Evolutionary conservation across 2,888 invertebrate species (phyloP), one percentile per base, ranked within the genome.

Genomic region (Tanytarsus gracilentus): DNA sequence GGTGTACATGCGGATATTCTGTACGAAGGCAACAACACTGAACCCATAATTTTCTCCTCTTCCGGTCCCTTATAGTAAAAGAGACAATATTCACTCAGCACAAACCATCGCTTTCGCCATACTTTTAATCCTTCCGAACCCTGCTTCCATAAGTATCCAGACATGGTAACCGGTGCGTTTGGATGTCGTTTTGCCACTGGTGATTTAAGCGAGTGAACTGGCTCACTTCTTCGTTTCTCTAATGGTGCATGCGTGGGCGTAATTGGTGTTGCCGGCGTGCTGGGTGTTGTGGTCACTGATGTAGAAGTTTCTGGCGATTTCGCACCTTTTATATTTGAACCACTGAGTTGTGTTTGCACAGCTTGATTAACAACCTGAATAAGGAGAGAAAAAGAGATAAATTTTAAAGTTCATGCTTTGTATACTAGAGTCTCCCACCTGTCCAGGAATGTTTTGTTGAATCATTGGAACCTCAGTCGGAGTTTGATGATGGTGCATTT

Each of bases 81-180:
- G 63, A 95, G 79, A 70, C 93, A 93, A 73, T 90, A 94, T 71
- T 95, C 93, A 27, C 92, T 88, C 61, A 95, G 77, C 39, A 95
- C 94, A 76, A 92, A 94, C 94, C 94, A 95, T 62, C 94, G 81
- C 70, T 89, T 91, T 70, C 93, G 87, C 94, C 95, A 95, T 40
- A 92, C 83, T 80, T 92, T 94, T 3, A 95, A 77, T 6, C 93
- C 93, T 69, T 92, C 91, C 30, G 91, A 91, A 58, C 94, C 94
- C 76, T 94, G 91, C 70, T 94, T 93, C 72, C 91, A 87, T 52
- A 95, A 76, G 85, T 94, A 91, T 18, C 94, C 94, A 65, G 89
- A 84, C 68, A 90, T 80, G 0, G 90, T 83, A 7, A 94, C 91
- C 6, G 88, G 86, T 1, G 92, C 88, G 44, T 88, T 82, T n/a